Percentiles rank a stretch among this genome's conserved stretches.
These are phyloP conservation scores for Bettongia penicillata DNA, from an alignment of 2,113 vertebrate species.

Conservation along the genomic window DNA sequence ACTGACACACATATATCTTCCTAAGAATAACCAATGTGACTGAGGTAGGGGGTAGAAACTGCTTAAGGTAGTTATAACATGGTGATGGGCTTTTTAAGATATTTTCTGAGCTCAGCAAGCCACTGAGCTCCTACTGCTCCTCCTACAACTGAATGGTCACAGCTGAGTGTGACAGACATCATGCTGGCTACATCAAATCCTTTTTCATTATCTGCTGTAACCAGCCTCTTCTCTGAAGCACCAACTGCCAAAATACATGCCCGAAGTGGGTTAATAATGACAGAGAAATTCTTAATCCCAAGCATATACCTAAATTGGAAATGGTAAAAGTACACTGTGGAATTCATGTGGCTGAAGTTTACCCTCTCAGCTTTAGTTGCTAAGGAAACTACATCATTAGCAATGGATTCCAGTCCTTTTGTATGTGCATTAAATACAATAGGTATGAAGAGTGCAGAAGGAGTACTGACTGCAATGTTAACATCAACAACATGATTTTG, in stretches of 20 bases:
- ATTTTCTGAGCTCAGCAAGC: slow-evolving; percentile 95
- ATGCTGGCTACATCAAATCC: slow-evolving; percentile 95
- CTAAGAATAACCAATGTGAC: slow-evolving; percentile 80
- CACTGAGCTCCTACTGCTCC: slow-evolving; percentile 96
- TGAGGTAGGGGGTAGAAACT: slow-evolving; percentile 67
- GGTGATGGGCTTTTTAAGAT: slow-evolving; percentile 93
- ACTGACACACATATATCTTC: slow-evolving; percentile 81
- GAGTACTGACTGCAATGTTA: slow-evolving; percentile 94
- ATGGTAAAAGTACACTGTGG: slow-evolving; percentile 99
- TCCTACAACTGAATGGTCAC: slow-evolving; percentile 95
- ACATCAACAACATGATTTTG: slow-evolving; percentile 97
- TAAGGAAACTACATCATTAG: slow-evolving; percentile 89
- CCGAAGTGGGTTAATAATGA: slow-evolving; percentile 98
- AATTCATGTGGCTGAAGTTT: slow-evolving; percentile 98
- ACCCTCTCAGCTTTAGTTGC: slow-evolving; percentile 93
- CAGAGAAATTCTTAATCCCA: slow-evolving; percentile 98
- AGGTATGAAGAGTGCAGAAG: slow-evolving; percentile 96
- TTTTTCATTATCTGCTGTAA: slow-evolving; percentile 96
- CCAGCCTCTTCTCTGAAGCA: slow-evolving; percentile 91
- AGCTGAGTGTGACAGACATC: slow-evolving; percentile 98
- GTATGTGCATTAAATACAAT: slow-evolving; percentile 97
- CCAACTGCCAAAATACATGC: slow-evolving; percentile 97
- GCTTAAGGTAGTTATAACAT: slow-evolving; percentile 88
- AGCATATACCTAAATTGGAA: slow-evolving; percentile 99
- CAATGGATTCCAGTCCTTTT: slow-evolving; percentile 93